phyloP scores from a whole-genome alignment of 2,113 vertebrate genomes.

The Tursiops truncatus region DNA sequence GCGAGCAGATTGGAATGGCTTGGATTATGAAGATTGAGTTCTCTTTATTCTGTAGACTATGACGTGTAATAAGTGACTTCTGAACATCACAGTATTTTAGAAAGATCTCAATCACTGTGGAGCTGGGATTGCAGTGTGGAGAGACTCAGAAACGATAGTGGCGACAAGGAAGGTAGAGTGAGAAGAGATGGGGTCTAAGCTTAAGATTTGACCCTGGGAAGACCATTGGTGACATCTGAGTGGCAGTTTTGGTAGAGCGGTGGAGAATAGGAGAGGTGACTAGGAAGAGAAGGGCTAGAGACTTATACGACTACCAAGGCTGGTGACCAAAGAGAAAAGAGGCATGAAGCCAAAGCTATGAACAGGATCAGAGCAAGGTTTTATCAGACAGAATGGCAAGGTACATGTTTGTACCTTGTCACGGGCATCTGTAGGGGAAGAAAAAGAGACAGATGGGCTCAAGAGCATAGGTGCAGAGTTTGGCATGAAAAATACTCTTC shows the following conservation, averaged over 20 bases:
- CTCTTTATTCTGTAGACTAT: background rate
- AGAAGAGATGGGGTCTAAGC: background rate
- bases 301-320: background rate
- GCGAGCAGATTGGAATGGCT: background rate
- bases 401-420: background rate
- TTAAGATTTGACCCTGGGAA: background rate
- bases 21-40: background rate
- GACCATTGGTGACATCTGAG: fast-evolving
- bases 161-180: background rate
- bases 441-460: background rate
- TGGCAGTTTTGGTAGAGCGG: background rate
- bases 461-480: background rate
- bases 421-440: background rate
- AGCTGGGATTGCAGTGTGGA: background rate
- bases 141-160: background rate
- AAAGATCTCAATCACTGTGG: background rate
- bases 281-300: too few relatives aligned
- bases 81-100: background rate
- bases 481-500: background rate
- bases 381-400: background rate
- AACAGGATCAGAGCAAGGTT: background rate
- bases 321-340: background rate
- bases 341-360: background rate
- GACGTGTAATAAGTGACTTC: background rate
- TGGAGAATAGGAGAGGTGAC: background rate